A percentile compares a stretch with the other conserved stretches of the same genome.
phyloP scores from a whole-genome alignment of 2,113 vertebrate species.

The Scomber japonicus region DNA sequence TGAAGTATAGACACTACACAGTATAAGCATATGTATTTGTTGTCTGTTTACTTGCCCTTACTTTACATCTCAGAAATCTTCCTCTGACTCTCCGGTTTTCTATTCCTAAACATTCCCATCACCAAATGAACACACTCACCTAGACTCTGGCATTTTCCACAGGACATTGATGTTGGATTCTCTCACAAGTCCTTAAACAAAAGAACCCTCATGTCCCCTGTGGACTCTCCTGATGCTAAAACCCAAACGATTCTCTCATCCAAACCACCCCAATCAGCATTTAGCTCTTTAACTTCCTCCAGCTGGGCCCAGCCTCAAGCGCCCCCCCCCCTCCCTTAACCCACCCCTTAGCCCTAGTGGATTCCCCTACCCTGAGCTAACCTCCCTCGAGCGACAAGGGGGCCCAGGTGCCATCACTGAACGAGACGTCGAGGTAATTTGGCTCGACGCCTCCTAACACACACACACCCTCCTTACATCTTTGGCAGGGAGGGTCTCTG shows the following conservation, averaged over 20 bases:
- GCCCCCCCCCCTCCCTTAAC: slow-evolving; percentile 58
- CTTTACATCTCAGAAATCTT: background rate
- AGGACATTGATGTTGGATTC: slow-evolving; percentile 68
- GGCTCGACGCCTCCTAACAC: slow-evolving; percentile 79
- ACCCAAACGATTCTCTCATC: slow-evolving; percentile 62
- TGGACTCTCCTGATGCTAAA: slow-evolving; percentile 58
- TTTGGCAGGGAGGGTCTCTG: slow-evolving; percentile 65
- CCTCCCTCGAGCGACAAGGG: slow-evolving; percentile 83
- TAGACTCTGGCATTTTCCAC: slow-evolving; percentile 72
- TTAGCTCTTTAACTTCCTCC: slow-evolving; percentile 84
- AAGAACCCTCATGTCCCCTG: slow-evolving; percentile 66
- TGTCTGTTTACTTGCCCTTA: background rate
- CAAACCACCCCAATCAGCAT: slow-evolving; percentile 75
- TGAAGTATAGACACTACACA: no score
- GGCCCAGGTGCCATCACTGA: slow-evolving; percentile 90
- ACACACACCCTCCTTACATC: slow-evolving; percentile 80
- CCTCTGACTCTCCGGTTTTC: background rate
- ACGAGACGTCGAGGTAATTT: slow-evolving; percentile 88
- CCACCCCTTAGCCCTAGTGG: slow-evolving; percentile 70
- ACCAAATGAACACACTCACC: background rate
- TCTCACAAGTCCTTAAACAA: slow-evolving; percentile 82
- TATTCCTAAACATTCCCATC: slow-evolving; percentile 28
- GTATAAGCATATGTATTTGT: no score
- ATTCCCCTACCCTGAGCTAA: slow-evolving; percentile 78
- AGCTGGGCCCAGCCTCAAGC: slow-evolving; percentile 89